Percentiles rank a stretch among this genome's conserved stretches.
phyloP scores from a whole-genome alignment of 2,113 vertebrate species.

The Serilophus lunatus region DNA sequence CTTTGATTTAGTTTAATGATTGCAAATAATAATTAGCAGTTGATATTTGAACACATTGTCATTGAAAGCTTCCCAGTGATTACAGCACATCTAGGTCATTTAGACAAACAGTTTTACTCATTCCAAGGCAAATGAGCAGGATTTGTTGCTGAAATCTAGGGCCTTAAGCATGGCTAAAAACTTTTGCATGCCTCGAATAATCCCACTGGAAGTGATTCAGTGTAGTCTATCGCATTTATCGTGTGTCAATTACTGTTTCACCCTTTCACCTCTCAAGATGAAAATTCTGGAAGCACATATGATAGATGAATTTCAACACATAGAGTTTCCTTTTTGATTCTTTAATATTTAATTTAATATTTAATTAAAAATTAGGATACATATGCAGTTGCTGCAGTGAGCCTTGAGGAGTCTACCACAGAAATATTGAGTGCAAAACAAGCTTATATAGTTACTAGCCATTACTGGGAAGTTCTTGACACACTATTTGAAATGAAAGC shows the following conservation, averaged over 20 bases:
- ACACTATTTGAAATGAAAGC: neutral
- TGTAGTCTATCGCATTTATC: neutral
- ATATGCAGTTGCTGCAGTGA: neutral
- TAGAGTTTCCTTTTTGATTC: neutral
- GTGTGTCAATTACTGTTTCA: neutral
- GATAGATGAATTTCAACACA: neutral
- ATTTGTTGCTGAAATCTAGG: neutral
- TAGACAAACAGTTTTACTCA: neutral
- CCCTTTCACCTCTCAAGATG: neutral
- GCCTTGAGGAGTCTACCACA: neutral
- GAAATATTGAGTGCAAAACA: neutral
- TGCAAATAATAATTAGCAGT: conserved; percentile 20
- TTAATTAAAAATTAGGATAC: neutral
- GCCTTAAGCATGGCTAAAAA: neutral
- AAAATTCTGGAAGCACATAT: neutral
- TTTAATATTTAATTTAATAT: neutral
- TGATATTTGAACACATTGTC: neutral
- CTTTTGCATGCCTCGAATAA: neutral
- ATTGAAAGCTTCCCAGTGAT: neutral
- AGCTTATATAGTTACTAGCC: neutral
- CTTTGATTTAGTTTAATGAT: conserved; percentile 9
- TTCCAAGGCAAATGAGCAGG: conserved; percentile 15
- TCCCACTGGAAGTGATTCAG: neutral
- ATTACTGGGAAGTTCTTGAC: neutral
- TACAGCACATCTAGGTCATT: neutral